Evolutionary conservation across 2,888 invertebrate species (phyloP).

Genomic region (Tigriopus californicus): DNA sequence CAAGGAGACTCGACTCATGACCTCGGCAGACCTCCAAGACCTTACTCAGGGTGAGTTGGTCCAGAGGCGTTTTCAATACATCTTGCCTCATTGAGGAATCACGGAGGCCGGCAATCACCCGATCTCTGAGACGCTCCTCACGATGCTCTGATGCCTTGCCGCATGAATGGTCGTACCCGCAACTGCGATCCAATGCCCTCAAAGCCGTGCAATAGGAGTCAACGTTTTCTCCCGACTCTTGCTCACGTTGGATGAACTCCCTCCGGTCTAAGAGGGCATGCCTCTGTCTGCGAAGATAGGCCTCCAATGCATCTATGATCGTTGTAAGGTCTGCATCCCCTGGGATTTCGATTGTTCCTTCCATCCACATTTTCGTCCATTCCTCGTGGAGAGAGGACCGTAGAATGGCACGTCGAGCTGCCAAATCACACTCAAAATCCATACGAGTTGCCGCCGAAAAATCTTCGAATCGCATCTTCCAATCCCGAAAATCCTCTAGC

Average conservation of each 20-base stretch:
- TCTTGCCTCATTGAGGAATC: background rate
- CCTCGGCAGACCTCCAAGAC: background rate
- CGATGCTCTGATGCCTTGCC: background rate
- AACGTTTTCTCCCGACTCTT: background rate
- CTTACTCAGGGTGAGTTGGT: background rate
- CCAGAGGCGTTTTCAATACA: background rate
- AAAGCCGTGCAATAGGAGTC: background rate
- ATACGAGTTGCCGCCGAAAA: background rate
- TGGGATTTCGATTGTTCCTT: background rate
- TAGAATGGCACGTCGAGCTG: background rate
- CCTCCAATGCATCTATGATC: background rate
- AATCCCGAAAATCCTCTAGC: background rate
- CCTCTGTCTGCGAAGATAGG: background rate
- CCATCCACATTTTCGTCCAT: background rate
- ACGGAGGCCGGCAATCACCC: background rate
- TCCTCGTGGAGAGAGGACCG: background rate
- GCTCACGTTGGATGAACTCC: background rate
- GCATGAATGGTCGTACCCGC: background rate
- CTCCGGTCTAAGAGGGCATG: background rate
- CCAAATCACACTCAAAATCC: background rate
- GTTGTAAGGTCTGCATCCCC: background rate
- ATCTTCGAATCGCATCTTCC: background rate
- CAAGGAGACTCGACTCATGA: background rate
- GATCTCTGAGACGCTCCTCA: background rate
- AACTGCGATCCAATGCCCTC: background rate